Base-by-base conservation (phyloP, 2,113 vertebrate genomes). In the Phylloscopus whistleri region DNA sequence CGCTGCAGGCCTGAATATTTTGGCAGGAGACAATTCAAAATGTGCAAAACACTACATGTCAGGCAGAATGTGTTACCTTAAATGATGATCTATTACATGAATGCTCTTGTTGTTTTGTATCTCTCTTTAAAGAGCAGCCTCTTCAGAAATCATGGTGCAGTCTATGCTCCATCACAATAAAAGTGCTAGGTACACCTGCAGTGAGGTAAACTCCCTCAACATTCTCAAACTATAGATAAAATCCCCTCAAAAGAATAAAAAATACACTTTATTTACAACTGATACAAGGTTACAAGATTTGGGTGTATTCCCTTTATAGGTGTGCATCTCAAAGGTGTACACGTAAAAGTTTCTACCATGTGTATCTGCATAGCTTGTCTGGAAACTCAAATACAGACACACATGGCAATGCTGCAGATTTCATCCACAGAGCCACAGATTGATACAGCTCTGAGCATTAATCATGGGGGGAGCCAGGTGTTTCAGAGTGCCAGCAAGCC, bases 21-120 rank as follows among this genome's bases (percentile, higher is more conserved):
- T 96, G 91, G 94, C 94, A 95, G 85, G 91, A 97, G 91, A 96
- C 93, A 91, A 94, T 94, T 97, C 67, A 59, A 92, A 96, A 97
- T 62, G 86, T 75, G 84, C 91, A 96, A 95, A 97, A 78, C 85
- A 88, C 59, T 91, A 39, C 60, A 80, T 78, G 82, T 92, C 95
- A 94, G 91, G 69, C 85, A 95, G 72, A 94, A 96, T 75, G 84
- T 85, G 91, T 87, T 96, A 72, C 90, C 75, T 90, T 96, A 94
- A 95, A 94, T 81, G 89, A 91, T 70, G 74, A 93, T 93, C 75
- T 87, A 60, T 83, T 89, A 79, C 43, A 84, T 9, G 64, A 60
- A 68, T 58, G 69, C 56, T 55, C 59, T 43, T 77, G 66, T 66
- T 87, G 77, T 44, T 94, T 87, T 75, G 62, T 82, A 43, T 77